Base-by-base conservation (phyloP, 2,888 invertebrate genomes). In the Trichopria drosophilae region DNA sequence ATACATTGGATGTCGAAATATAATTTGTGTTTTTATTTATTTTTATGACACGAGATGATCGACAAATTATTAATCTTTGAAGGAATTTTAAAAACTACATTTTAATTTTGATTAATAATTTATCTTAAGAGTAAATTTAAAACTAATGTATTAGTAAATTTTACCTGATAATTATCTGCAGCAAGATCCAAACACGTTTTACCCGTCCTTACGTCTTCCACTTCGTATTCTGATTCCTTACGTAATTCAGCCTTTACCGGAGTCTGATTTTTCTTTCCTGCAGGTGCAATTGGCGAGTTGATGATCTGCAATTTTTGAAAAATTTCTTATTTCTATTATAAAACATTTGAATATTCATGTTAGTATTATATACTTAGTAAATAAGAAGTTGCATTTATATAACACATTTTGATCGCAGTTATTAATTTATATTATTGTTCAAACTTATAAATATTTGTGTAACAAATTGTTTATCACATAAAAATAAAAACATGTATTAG, bases 121-220 rank as follows among this genome's bases (percentile, higher is more conserved):
- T 23, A 4, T 6, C 4, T 34, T 22, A 32, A 15, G 32, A 4
- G n/a, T 12, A 10, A 6, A 7, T 57, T 65, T 35, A 65, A 66
- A 6, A 50, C 45, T 23, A 49, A 22, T 36, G 12, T 44, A 36
- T 36, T 20, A 52, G 44, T 45, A 36, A 10, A 19, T 13, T 43
- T 53, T 61, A 76, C 73, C 39, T 70, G 70, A 28, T 67, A 64
- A 29, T 72, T 71, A 42, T 71, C 66, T 20, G 66, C 68, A 0
- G 79, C 78, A 51, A 79, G 60, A 54, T 79, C 77, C 15, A 77
- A 63, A 0, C 79, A 75, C 1, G 77, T 66, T 44, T 70, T 64
- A 13, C 69, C 71, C 6, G 23, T n/a, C 4, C n/a, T 67, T 7
- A 59, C 65, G 51, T 67, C 64, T 3, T 65, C 57, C 9, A 68